Percentiles rank a stretch among this genome's conserved stretches.
These are phyloP conservation scores for Peromyscus melanophrys DNA, from an alignment of 2,797 vertebrate genomes.

Conservation along the genomic window DNA sequence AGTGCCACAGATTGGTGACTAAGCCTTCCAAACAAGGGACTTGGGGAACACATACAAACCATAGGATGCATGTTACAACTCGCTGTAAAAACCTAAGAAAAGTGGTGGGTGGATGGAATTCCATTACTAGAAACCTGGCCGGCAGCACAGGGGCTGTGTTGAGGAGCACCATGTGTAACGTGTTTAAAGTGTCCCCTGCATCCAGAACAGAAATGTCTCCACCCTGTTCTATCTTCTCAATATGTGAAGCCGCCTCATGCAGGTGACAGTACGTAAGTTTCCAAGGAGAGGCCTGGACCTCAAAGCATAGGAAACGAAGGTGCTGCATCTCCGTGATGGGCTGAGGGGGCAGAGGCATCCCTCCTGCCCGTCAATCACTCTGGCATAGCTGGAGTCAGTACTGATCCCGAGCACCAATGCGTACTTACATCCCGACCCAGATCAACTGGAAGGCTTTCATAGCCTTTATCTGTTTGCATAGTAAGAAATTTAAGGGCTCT, in stretches of 20 bases:
- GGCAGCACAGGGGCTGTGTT: fast-evolving
- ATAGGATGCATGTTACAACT: background rate
- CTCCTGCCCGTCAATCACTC: fast-evolving
- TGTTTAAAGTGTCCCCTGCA: fast-evolving
- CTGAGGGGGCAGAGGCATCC: fast-evolving
- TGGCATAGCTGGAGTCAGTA: fast-evolving
- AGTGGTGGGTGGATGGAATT: background rate
- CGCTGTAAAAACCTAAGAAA: background rate
- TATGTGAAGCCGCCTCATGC: too few species aligned
- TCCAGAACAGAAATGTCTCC: fast-evolving
- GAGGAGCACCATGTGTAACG: background rate
- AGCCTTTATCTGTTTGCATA: background rate
- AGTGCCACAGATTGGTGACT: background rate
- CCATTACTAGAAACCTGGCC: background rate
- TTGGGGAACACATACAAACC: background rate
- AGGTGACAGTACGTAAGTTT: background rate
- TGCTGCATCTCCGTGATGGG: fast-evolving
- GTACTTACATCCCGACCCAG: background rate
- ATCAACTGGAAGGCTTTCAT: background rate
- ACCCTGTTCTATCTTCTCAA: fast-evolving
- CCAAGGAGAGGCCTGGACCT: background rate
- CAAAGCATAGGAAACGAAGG: fast-evolving
- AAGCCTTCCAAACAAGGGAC: background rate
- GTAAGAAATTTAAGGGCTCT: background rate
- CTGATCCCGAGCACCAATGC: fast-evolving